Percentiles rank a stretch among this genome's conserved stretches.
Conservation (phyloP, 2,113 vertebrate genomes). For the Numida meleagris region DNA sequence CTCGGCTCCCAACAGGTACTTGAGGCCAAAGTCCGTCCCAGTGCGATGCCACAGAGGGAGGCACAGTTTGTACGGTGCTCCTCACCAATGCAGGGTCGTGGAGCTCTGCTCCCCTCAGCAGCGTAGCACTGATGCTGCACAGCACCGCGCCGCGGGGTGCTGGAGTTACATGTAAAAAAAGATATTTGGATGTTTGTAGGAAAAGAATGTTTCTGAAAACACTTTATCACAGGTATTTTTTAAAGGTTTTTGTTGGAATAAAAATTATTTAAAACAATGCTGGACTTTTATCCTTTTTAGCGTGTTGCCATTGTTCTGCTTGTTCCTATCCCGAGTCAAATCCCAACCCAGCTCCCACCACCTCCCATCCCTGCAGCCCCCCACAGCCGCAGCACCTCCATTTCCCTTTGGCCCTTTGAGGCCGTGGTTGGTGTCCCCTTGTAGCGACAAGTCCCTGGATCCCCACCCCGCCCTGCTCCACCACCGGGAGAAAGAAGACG, state of each 20-base stretch:
- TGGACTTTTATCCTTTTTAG: neutral
- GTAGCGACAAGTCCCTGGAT: accelerated
- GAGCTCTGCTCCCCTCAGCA: neutral
- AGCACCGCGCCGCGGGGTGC: accelerated
- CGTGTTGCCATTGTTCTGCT: neutral
- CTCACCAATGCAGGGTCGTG: neutral
- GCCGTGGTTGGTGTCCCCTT: accelerated
- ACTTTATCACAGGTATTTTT: neutral
- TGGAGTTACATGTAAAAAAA: accelerated
- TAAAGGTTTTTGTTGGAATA: constrained; percentile 1
- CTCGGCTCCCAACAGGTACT: neutral
- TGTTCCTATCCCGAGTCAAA: neutral
- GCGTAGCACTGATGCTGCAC: neutral
- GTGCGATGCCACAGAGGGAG: neutral
- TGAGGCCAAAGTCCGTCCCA: neutral
- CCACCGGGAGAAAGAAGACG: neutral
- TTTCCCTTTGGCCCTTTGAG: neutral
- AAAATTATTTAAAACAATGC: neutral
- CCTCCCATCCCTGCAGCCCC: neutral
- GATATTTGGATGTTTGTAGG: neutral
- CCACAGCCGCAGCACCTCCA: neutral
- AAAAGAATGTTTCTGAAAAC: neutral
- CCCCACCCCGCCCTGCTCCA: neutral
- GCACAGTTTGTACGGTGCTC: neutral
- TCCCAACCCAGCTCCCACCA: neutral